Evolutionary conservation across 2,113 vertebrate species (phyloP).

Genomic region (Triplophysa dalaica): DNA sequence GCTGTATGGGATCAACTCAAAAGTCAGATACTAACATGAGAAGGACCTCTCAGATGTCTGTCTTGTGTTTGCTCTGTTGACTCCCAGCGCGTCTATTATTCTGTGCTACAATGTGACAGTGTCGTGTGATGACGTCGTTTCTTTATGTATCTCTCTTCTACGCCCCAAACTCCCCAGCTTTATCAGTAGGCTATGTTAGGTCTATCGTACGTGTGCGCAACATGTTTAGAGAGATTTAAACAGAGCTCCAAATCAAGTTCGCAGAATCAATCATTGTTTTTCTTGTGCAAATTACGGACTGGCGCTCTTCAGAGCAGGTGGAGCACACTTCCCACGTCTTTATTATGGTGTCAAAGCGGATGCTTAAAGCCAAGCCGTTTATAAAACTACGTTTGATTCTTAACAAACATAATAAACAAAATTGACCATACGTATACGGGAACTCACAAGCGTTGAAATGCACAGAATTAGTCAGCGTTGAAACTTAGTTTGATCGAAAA

Average conservation of each 20-base stretch:
- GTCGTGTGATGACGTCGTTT: neutral
- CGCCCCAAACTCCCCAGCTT: neutral
- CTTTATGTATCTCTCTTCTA: neutral
- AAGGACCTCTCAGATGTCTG: neutral
- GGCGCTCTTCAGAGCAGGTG: neutral
- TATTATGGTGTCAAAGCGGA: neutral
- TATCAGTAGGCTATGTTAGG: neutral
- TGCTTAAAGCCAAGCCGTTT: neutral
- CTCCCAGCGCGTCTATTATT: neutral
- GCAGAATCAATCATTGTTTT: neutral
- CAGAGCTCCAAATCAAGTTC: too few species aligned
- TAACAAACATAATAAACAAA: too few species aligned
- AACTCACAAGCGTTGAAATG: too few species aligned
- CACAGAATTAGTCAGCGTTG: too few species aligned
- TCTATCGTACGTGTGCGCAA: neutral
- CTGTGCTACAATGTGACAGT: conserved; percentile 14
- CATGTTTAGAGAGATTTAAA: neutral
- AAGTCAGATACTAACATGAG: neutral
- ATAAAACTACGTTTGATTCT: too few species aligned
- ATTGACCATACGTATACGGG: too few species aligned
- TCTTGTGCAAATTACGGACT: neutral
- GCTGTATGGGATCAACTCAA: neutral
- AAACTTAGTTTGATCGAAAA: too few species aligned
- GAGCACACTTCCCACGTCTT: neutral
- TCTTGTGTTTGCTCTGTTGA: neutral